phyloP scores from a whole-genome alignment of 2,797 vertebrate genomes.

The Acanthis flammea region DNA sequence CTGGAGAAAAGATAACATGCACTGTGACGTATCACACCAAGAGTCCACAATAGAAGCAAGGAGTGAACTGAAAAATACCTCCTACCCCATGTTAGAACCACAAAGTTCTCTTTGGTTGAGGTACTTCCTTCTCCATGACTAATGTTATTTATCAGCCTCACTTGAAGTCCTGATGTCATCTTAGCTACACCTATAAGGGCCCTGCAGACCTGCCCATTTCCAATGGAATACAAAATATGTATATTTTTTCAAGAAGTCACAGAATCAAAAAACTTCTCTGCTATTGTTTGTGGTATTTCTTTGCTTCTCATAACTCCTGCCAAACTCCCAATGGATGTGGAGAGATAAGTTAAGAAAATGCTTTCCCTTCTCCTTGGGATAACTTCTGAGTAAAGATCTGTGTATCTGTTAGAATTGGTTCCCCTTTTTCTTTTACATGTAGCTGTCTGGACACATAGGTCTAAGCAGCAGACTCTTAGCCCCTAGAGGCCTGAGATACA shows the following conservation, averaged over 20 bases:
- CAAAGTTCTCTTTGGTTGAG: neutral
- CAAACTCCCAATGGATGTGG: neutral
- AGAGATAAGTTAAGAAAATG: neutral
- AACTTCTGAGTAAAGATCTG: neutral
- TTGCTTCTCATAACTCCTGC: neutral
- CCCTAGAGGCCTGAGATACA: neutral
- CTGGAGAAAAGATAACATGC: neutral
- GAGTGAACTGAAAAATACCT: neutral
- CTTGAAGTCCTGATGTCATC: neutral
- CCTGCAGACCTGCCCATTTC: neutral
- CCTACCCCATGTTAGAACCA: neutral
- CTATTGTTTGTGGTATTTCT: neutral
- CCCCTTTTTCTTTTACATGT: rapidly evolving
- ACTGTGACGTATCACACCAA: neutral
- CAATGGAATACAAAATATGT: neutral
- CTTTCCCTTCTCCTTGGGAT: neutral
- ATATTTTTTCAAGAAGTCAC: neutral
- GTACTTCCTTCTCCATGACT: neutral
- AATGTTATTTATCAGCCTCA: neutral
- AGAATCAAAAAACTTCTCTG: neutral
- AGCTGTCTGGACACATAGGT: neutral
- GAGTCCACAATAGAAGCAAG: neutral
- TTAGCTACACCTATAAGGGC: neutral
- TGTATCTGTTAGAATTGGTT: neutral
- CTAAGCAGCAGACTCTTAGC: neutral